These are phyloP conservation scores for Tenthredo notha DNA, from an alignment of 2,888 invertebrate genomes.

Conservation along the genomic window DNA sequence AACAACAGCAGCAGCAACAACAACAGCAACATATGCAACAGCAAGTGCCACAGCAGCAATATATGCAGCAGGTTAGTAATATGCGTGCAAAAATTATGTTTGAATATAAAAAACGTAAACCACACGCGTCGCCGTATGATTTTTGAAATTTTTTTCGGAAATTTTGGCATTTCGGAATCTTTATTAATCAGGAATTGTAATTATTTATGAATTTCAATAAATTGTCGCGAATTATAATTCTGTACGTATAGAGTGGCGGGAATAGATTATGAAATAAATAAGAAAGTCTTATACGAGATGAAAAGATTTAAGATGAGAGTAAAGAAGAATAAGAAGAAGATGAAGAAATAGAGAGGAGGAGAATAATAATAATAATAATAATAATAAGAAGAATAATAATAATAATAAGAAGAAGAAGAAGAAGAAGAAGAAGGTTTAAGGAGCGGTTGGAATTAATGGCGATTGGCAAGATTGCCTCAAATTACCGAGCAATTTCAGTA, in stretches of 20 bases:
- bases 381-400: not conserved
- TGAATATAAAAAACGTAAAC: not conserved
- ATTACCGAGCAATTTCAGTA: conserved; percentile 62
- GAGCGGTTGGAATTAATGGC: conserved; percentile 59
- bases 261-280: not conserved
- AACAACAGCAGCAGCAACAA: conserved; percentile 64
- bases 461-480: conserved; percentile 62
- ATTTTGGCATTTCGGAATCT: no score
- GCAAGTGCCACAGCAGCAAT: conserved; percentile 75
- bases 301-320: not conserved
- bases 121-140: not conserved
- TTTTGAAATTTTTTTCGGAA: not conserved
- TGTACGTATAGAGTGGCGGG: no score
- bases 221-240: no score
- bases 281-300: not conserved
- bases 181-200: no score
- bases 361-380: not conserved
- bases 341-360: not conserved
- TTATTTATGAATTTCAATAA: no score
- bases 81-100: conserved; percentile 32
- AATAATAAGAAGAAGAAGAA: no score
- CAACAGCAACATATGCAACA: conserved; percentile 71
- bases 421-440: conserved; percentile 2
- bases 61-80: conserved; percentile 77
- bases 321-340: not conserved